Evolutionary conservation across 2,797 vertebrate genomes (phyloP).

Genomic region (Pseudochaenichthys georgianus): DNA sequence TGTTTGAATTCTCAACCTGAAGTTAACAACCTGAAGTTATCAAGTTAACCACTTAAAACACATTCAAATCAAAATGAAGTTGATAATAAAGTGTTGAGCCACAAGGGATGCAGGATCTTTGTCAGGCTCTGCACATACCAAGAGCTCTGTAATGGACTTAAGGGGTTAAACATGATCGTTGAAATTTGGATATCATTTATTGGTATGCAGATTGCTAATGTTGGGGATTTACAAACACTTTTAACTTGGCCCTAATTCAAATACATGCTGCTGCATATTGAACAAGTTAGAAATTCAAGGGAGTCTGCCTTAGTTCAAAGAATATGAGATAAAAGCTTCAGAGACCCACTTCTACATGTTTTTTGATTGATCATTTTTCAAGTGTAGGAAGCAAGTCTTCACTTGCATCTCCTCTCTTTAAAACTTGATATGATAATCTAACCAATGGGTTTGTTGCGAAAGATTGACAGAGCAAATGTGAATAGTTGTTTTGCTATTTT

Average conservation of each 20-base stretch:
- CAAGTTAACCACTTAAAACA: neutral
- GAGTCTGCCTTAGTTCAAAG: conserved; percentile 8
- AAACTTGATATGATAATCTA: neutral
- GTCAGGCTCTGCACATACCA: neutral
- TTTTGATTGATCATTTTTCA: conserved; percentile 2
- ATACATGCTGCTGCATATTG: conserved; percentile 20
- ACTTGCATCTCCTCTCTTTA: neutral
- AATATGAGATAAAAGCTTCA: conserved; percentile 13
- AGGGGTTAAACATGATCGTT: neutral
- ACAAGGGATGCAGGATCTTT: neutral
- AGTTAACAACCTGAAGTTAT: neutral
- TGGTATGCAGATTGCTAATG: conserved; percentile 12
- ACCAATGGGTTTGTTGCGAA: neutral
- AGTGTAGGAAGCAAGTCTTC: neutral
- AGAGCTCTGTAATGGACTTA: neutral
- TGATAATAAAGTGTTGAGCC: neutral
- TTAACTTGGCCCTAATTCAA: conserved; percentile 24
- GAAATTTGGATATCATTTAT: conserved; percentile 12
- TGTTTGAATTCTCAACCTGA: neutral
- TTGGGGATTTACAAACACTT: conserved; percentile 36
- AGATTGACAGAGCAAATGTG: neutral
- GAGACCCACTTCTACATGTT: neutral
- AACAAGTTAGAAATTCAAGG: conserved; percentile 8
- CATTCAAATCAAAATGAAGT: neutral
- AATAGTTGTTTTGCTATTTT: too few relatives aligned